Base-by-base conservation (phyloP, 2,113 vertebrate genomes). In the Triplophysa rosa region DNA sequence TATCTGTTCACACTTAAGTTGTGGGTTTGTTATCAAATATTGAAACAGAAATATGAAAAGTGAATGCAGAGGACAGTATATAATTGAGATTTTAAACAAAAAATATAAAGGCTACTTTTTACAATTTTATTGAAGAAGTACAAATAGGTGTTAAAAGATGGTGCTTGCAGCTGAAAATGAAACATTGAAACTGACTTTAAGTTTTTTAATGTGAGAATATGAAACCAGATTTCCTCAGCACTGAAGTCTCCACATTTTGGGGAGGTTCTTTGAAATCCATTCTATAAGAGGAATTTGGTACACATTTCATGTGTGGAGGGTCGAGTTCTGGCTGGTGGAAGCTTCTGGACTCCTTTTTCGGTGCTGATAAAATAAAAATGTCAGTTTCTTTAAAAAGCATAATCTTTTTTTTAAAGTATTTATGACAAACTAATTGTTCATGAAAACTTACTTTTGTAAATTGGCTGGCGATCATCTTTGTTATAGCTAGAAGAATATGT, bases 401-500 rank as follows among this genome's bases (percentile, higher is more conserved):
- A 12, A 26, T 21, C 24, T 52, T 37, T 47, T n/a, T 23, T 21
- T 2, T 2, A 0, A 2, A n/a, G 7, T 9, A 21, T 9, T 56
- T n/a, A 58, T 12, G 19, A 17, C 8, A 45, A 45, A 45, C 11
- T 11, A 45, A 58, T 47, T 58, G 8, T n/a, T 40, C 13, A 71
- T 13, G 9, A 3, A 45, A 17, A 75, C 82, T 77, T 80, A 87
- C 87, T n/a, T 40, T 9, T 59, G 65, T 77, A 64, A 54, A 80
- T 42, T 12, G 84, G 56, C 2, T 17, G 49, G 68, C 21, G 71
- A 21, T 77, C 78, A 16, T 80, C 80, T 84, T 89, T 82, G 65
- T 87, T 85, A 75, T 87, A 90, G 78, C 79, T 83, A 10, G 79
- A 21, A 23, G 76, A 80, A 67, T 89, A 91, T 14, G 86, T 89